These are phyloP conservation scores for Gallinago paraguaiae DNA, from an alignment of 2,113 vertebrate species.

Conservation along the genomic window DNA sequence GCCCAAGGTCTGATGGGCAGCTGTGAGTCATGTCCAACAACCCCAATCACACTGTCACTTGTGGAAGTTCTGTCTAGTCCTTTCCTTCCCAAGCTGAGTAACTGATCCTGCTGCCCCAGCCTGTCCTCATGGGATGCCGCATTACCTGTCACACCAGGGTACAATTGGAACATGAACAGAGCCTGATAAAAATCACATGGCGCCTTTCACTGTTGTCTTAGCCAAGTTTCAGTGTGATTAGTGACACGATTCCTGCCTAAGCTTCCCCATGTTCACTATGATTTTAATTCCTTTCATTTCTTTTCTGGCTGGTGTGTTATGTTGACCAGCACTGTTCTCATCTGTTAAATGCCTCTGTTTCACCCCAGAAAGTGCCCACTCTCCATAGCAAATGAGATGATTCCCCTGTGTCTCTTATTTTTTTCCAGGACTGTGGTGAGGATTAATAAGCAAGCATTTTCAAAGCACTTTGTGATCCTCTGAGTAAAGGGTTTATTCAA, in stretches of 20 bases:
- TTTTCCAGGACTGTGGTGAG: background rate
- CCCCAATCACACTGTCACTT: background rate
- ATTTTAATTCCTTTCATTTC: conserved; percentile 9
- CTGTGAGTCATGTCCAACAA: background rate
- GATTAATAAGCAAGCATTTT: background rate
- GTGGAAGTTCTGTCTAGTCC: background rate
- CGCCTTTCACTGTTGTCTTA: background rate
- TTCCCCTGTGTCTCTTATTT: conserved; percentile 3
- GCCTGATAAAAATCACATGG: conserved; percentile 36
- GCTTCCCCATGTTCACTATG: background rate
- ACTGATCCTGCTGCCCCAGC: background rate
- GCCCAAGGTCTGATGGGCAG: background rate
- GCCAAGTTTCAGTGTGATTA: conserved; percentile 45
- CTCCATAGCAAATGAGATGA: background rate
- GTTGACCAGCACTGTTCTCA: background rate
- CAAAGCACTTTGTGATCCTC: background rate
- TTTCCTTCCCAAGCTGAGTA: background rate
- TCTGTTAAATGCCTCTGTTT: background rate
- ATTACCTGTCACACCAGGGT: background rate
- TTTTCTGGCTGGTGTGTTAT: background rate
- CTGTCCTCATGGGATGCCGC: background rate
- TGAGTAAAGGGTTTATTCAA: background rate
- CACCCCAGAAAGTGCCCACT: background rate
- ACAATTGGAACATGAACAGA: background rate
- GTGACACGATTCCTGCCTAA: background rate